phyloP scores from a whole-genome alignment of 2,888 invertebrate species.

The Drosophila neotestacea region DNA sequence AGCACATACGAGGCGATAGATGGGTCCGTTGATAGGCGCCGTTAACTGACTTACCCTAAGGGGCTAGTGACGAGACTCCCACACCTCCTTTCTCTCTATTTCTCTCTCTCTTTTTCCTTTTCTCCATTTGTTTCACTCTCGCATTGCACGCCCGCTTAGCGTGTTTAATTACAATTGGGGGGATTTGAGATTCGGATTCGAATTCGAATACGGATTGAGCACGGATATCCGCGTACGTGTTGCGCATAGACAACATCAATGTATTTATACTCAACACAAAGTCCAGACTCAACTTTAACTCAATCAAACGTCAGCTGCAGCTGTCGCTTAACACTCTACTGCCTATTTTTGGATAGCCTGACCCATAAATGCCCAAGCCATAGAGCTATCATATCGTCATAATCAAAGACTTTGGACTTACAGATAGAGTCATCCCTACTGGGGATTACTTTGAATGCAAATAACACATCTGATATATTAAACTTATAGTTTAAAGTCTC shows the following conservation, averaged over 20 bases:
- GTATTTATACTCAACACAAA: slow-evolving; percentile 15
- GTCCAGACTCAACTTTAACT: slow-evolving; percentile 13
- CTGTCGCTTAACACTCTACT: slow-evolving; percentile 36
- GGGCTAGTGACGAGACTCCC: slow-evolving; percentile 47
- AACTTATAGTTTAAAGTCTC: neutral
- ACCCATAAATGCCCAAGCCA: slow-evolving; percentile 43
- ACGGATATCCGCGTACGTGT: slow-evolving; percentile 82
- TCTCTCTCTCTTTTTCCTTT: neutral
- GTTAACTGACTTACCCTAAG: slow-evolving; percentile 59
- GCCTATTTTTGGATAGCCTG: slow-evolving; percentile 46
- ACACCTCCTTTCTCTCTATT: neutral
- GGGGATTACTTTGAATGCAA: neutral
- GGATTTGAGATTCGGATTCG: slow-evolving; percentile 52
- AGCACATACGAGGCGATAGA: slow-evolving; percentile 72
- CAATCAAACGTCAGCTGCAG: slow-evolving; percentile 57
- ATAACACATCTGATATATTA: neutral
- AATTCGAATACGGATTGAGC: slow-evolving; percentile 50
- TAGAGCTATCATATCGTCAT: slow-evolving; percentile 8
- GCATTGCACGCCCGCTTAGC: slow-evolving; percentile 60
- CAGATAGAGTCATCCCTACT: neutral
- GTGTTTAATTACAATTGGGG: slow-evolving; percentile 75
- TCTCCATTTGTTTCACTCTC: neutral
- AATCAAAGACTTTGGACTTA: slow-evolving; percentile 9
- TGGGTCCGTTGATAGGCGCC: slow-evolving; percentile 71
- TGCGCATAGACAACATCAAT: slow-evolving; percentile 53